Base-by-base conservation (phyloP, 2,888 invertebrate species). In the Mesoligia furuncula region DNA sequence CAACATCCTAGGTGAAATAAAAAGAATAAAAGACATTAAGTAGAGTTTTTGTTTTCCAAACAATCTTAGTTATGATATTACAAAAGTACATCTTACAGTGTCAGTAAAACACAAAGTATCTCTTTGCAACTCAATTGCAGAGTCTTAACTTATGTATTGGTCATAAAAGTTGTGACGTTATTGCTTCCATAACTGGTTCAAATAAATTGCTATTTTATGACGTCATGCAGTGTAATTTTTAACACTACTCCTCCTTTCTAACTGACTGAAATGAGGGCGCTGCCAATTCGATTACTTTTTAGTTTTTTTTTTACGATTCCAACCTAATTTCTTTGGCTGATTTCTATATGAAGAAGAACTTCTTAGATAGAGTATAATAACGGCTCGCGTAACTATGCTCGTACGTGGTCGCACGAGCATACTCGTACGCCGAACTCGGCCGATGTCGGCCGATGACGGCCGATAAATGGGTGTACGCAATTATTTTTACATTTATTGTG, bases 181-280 rank as follows among this genome's bases (percentile, higher is more conserved):
- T 81, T 71, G 73, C 73, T 24, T 64, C 24, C 27, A 73, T 67
- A 73, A 83, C 70, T 59, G 54, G 45, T 48, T 68, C 59, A 67
- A 68, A 77, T 85, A 81, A 65, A 65, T 82, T 69, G 31, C 36
- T 71, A 68, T 74, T 82, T 84, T 82, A 85, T 78, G 71, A 74
- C 51, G 31, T 62, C 48, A 68, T 77, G 36, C 5, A 36, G 36
- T 36, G 36, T 36, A 36, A 36, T 36, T 36, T 36, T 36, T 36
- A 6, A 42, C 11, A 68, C 20, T 36, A 6, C 8, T 61, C 11
- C 15, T 57, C 6, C 24, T 64, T 67, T 20, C 5, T 64, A 7
- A 13, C 27, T 45, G 20, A 57, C 39, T 57, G 6, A 2, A 45
- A 54, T 39, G 48, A 31, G 11, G 1, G 0, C 9, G 7, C 6